Evolutionary conservation across 2,797 vertebrate species (phyloP), one percentile per base, ranked within the genome.

Genomic region (Clarias fuscus): DNA sequence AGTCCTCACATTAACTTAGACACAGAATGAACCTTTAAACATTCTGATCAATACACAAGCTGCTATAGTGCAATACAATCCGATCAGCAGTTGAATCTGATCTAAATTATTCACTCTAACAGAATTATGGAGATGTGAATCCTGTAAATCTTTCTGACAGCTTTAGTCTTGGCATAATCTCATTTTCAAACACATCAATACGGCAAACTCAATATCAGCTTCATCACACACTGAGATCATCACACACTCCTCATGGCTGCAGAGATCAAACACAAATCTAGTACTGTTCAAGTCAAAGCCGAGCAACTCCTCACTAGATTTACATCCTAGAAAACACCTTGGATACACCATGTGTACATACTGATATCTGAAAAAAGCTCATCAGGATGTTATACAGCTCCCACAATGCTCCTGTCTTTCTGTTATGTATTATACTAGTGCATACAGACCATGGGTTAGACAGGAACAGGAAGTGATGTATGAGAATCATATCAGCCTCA

Each of bases 11-110:
- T 71, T 71, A 40, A 40, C 22, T 40, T 20, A 71, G 33, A 71
- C 33, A 71, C 68, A 24, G 70, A 72, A 43, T 13, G 37, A 43
- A 43, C 37, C 40, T 72, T 72, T 80, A 27, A 80, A 11, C 77
- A 37, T 61, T 37, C 61, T 40, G 61, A 80, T 80, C 59, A 58
- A 61, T 59, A 79, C 61, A 79, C 27, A 58, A 33, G 27, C 30
- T 58, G 17, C 33, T 33, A 37, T 33, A 61, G 56, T 30, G 58
- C 56, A 78, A 56, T 10, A 56, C 56, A 30, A 59, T 30, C 56
- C 68, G 33, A 83, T 83, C 82, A 75, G 18, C n/a, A 91, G 75
- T 87, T 86, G 87, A 83, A 87, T 87, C 95, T 30, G 71, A 64
- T 43, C 61, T 80, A 61, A 80, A 80, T 80, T 2, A n/a, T 64